Conservation (phyloP, 2,888 invertebrate species). For the Xestia rhomboidea region DNA sequence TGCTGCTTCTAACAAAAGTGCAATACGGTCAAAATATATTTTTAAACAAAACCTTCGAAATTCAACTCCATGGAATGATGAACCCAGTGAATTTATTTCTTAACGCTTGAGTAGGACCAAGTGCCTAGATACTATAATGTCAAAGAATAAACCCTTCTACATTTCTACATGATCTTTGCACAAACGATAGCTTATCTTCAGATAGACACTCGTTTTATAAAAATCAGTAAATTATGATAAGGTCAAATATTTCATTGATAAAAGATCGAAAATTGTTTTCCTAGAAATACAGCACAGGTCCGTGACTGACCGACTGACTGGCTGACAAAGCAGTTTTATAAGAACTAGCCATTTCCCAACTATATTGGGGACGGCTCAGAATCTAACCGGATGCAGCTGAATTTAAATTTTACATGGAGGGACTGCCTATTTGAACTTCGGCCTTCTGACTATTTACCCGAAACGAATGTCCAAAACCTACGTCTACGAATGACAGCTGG, state of each 20-base stretch:
- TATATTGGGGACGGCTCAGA: not conserved
- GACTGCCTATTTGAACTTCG: not conserved
- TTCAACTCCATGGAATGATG: not conserved
- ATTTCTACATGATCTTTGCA: constrained; percentile 12
- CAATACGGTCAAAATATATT: too few relatives aligned
- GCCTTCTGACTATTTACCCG: not conserved
- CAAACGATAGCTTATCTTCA: constrained; percentile 34
- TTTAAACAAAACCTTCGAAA: not conserved
- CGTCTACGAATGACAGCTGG: not conserved
- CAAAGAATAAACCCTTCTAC: constrained; percentile 6
- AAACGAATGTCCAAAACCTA: not conserved
- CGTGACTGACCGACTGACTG: not conserved
- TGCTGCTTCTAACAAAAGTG: too few relatives aligned
- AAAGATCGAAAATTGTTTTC: constrained; percentile 9
- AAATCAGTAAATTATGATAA: constrained; percentile 50
- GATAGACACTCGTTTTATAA: constrained; percentile 41
- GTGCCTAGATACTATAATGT: not conserved
- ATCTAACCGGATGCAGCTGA: not conserved
- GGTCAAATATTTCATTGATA: constrained; percentile 41
- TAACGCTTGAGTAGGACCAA: not conserved
- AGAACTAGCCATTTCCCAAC: not conserved
- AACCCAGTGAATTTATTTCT: not conserved
- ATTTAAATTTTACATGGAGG: not conserved
- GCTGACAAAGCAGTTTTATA: not conserved
- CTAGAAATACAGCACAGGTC: not conserved